A percentile compares a stretch with the other conserved stretches of the same genome.
Evolutionary conservation across 1,140 invertebrate species (phyloP).

Genomic region (Marisa cornuarietis): DNA sequence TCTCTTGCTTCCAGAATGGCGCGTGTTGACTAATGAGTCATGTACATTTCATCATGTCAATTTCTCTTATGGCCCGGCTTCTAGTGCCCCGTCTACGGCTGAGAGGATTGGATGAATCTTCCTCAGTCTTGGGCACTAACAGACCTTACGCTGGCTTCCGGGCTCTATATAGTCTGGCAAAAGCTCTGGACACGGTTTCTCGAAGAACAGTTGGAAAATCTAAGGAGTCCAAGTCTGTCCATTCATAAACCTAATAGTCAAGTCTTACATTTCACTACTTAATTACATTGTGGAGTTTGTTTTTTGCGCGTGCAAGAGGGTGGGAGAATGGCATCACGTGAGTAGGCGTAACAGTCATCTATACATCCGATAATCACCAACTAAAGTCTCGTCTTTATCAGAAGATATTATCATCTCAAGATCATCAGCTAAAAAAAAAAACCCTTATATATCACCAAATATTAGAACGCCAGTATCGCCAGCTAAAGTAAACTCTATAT

Average conservation of each 20-base stretch:
- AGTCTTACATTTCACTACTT: too few relatives aligned
- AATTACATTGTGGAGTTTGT: too few relatives aligned
- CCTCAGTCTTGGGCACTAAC: background rate
- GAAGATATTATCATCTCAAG: background rate
- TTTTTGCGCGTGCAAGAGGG: too few relatives aligned
- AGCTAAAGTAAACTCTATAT: background rate
- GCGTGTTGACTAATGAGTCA: conserved; percentile 11
- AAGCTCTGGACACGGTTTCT: background rate
- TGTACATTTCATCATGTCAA: conserved; percentile 13
- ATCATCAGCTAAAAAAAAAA: background rate
- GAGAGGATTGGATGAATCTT: background rate
- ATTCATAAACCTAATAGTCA: too few relatives aligned
- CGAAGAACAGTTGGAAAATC: background rate
- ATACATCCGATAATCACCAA: background rate
- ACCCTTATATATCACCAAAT: background rate
- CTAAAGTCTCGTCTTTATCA: background rate
- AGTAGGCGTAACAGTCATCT: background rate
- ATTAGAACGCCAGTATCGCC: background rate
- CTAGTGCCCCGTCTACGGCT: too few relatives aligned
- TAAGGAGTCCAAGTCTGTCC: too few relatives aligned
- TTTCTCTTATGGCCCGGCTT: background rate
- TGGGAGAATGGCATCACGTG: background rate
- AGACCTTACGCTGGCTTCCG: background rate
- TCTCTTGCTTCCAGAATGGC: background rate
- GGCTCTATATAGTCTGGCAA: background rate